Conservation (phyloP, 2,888 invertebrate genomes). For the Diarsia rubi region DNA sequence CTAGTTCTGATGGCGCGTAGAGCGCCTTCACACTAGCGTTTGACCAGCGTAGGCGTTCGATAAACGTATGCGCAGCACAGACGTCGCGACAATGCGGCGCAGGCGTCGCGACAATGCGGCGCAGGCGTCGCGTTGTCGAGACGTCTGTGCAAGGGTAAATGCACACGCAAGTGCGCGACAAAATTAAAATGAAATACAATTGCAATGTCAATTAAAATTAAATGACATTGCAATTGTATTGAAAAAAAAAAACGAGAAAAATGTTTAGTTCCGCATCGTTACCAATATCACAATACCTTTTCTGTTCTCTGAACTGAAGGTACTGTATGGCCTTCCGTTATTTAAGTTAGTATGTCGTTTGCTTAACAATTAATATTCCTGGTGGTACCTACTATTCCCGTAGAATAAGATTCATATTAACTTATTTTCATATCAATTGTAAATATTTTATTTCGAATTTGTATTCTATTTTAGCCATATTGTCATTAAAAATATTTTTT, state of each 20-base stretch:
- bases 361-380: background rate
- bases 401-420: constrained; percentile 51
- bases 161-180: too few relatives aligned
- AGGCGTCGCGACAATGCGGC: too few relatives aligned
- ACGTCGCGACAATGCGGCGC: too few relatives aligned
- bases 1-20: background rate
- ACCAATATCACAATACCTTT: background rate
- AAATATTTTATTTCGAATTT: constrained; percentile 24
- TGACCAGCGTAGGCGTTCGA: too few relatives aligned
- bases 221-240: too few relatives aligned
- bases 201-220: too few relatives aligned
- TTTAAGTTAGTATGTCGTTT: background rate
- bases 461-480: background rate
- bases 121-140: too few relatives aligned
- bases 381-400: constrained; percentile 5
- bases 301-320: background rate
- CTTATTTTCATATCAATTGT: constrained; percentile 51
- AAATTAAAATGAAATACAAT: too few relatives aligned
- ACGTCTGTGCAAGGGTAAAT: too few relatives aligned
- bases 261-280: background rate
- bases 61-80: too few relatives aligned
- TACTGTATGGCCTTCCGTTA: background rate
- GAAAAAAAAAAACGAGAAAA: background rate
- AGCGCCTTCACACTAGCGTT: too few relatives aligned
- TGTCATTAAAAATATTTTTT: background rate